Base-by-base conservation (phyloP, 2,888 invertebrate species). In the Zelleria hepariella region DNA sequence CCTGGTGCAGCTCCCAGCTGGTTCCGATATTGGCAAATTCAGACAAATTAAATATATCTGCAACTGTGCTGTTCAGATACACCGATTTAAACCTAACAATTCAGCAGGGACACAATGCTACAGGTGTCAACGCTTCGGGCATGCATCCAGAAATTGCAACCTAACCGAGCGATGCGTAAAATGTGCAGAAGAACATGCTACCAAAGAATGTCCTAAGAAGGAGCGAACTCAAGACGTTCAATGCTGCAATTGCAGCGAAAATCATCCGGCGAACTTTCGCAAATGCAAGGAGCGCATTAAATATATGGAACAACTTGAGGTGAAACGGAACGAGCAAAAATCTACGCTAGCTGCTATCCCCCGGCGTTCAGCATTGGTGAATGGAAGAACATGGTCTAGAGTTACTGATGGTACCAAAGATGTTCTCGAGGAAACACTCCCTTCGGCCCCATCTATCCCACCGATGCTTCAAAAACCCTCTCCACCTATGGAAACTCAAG, bases 41-140 rank as follows among this genome's bases (percentile, higher is more conserved):
- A 25, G 18, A 15, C 15, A 54, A 26, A 25, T 26, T 5, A 25
- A 27, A 54, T 54, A 54, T 21, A 54, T 54, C 18, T 27, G 25
- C n/a, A 54, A 27, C 26, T 54, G 54, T 15, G n/a, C 27, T 3
- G 26, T 54, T 26, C n/a, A 27, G n/a, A 54, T 54, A 10, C 6
- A 15, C 5, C 25, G 26, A 26, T 54, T 6, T 27, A 25, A 26
- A 2, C 54, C 54, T 15, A 54, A 54, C n/a, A 7, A 15, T 15
- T 18, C 25, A n/a, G 20, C 15, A 1, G 56, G 56, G 1, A 56
- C 56, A 6, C 56, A 56, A 20, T 56, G 56, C 56, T 56, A 23
- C 20, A 56, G 56, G 21, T 56, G 56, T n/a, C 56, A 56, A 23
- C 20, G 15, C 15, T 56, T 32, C 26, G 54, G 54, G 21, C 54